Base-by-base conservation (phyloP, 2,797 vertebrate genomes). In the Distichodus sexfasciatus region DNA sequence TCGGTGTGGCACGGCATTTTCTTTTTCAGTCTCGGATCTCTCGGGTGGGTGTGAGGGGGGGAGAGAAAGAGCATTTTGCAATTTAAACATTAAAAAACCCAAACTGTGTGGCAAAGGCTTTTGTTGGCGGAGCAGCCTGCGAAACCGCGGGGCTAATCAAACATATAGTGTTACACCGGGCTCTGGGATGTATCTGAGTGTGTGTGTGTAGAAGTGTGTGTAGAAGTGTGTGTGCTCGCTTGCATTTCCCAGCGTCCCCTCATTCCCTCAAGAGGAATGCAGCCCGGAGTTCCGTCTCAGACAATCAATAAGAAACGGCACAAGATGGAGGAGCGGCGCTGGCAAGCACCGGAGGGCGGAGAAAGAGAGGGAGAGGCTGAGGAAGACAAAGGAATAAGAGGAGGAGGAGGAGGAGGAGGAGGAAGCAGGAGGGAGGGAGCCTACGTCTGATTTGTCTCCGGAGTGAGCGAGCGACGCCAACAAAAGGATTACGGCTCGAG, bases 111-210 rank as follows among this genome's bases (percentile, higher is more conserved):
- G 8, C 2, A 9, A 21, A 65, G 43, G 33, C 48, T 71, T 65
- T 40, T 64, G 41, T 55, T 4, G 5, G 31, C n/a, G 23, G 24
- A 33, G 14, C 69, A 60, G 71, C 53, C 46, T 66, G 55, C 36
- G 63, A 65, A 76, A 82, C 78, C 60, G 73, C 78, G 74, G 70
- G 74, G 71, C 77, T 77, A 83, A 82, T 82, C 76, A 82, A 79
- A 83, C 73, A 79, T 78, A 85, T 76, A 78, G 63, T 65, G 76
- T 83, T 87, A 80, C 66, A 72, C 64, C 76, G 74, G 71, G 78
- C 85, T 81, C 74, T 79, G 23, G 69, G 76, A 81, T 76, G 69
- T 33, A 29, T 44, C 35, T 31, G n/a, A 15, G n/a, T n/a, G 31
- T 35, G 31, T 35, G 31, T 35, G 31, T 35, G 31, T 35, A 35